Conservation (phyloP, 2,888 invertebrate species). For the Xanthorhoe spadicearia region DNA sequence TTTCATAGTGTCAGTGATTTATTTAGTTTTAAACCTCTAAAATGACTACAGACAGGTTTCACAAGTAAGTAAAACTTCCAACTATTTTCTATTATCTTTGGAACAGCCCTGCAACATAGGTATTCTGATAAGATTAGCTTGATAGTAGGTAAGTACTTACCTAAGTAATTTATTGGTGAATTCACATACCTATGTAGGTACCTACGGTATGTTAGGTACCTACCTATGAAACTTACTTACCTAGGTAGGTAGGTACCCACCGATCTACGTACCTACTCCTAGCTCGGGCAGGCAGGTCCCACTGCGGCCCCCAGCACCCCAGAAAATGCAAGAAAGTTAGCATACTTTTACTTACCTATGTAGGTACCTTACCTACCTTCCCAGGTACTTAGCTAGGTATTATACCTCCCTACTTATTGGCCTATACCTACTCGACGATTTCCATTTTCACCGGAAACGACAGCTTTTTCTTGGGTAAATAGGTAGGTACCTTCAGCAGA, state of each 20-base stretch:
- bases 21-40: constrained; percentile 40
- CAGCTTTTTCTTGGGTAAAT: background rate
- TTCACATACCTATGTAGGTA: background rate
- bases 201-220: background rate
- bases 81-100: constrained; percentile 15
- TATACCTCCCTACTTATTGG: background rate
- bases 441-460: constrained; percentile 2
- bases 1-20: constrained; percentile 38
- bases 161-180: background rate
- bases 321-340: too few relatives aligned
- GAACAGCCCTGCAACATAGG: constrained; percentile 35
- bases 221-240: background rate
- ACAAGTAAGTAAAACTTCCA: constrained; percentile 79
- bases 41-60: constrained; percentile 87
- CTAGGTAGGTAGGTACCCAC: constrained; percentile 14
- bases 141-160: background rate
- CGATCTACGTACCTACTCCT: too few relatives aligned
- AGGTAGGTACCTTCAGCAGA: background rate
- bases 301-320: too few relatives aligned
- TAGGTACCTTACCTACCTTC: background rate
- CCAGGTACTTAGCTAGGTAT: background rate
- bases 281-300: too few relatives aligned
- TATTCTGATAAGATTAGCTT: constrained; percentile 59
- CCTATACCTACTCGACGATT: background rate
- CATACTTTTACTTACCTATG: background rate